These are phyloP conservation scores for Bos javanicus DNA, from an alignment of 2,113 vertebrate species.

Conservation along the genomic window DNA sequence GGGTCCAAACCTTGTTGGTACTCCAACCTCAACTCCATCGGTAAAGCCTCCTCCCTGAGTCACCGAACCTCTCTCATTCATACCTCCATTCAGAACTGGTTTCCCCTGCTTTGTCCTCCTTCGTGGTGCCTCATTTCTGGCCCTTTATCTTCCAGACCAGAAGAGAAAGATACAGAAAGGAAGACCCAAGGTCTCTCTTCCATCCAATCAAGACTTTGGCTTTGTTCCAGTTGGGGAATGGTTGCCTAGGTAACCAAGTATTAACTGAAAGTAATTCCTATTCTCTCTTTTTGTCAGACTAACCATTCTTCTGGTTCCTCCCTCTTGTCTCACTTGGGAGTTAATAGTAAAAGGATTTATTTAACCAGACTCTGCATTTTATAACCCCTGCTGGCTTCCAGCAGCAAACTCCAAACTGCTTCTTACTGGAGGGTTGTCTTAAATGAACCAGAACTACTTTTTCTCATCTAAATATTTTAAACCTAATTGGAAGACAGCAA, in stretches of 20 bases:
- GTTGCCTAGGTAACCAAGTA: conserved; percentile 43
- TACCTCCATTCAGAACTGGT: background rate
- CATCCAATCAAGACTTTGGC: background rate
- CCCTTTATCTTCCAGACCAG: background rate
- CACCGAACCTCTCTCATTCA: background rate
- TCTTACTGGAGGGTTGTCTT: conserved; percentile 66
- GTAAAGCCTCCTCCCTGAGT: background rate
- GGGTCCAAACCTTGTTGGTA: background rate
- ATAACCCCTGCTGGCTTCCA: conserved; percentile 49
- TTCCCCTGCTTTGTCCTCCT: background rate
- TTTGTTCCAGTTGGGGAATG: background rate
- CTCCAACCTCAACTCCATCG: background rate
- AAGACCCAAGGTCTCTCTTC: background rate
- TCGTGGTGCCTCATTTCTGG: background rate
- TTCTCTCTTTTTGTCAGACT: background rate
- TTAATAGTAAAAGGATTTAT: conserved; percentile 66
- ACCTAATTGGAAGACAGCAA: conserved; percentile 65
- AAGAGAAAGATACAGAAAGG: background rate
- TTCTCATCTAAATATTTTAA: conserved; percentile 69
- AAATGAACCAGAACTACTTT: conserved; percentile 66
- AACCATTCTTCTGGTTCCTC: conserved; percentile 8
- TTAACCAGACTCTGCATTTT: conserved; percentile 62
- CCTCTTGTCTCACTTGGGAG: conserved; percentile 37
- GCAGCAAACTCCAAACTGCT: conserved; percentile 48
- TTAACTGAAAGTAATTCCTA: conserved; percentile 17